Evolutionary conservation across 2,113 vertebrate genomes (phyloP).

Genomic region (Pionites leucogaster): DNA sequence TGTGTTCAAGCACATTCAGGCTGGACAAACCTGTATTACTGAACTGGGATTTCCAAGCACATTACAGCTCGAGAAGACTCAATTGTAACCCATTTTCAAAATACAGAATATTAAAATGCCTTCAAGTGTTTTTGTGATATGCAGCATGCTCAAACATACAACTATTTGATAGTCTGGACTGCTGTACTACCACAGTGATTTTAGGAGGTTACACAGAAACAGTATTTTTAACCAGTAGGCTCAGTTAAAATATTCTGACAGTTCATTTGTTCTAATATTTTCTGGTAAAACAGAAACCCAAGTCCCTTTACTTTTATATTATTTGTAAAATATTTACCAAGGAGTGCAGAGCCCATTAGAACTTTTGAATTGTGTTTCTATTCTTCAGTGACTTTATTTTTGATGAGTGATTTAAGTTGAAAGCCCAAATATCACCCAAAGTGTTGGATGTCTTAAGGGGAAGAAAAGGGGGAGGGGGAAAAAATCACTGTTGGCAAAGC

Average conservation of each 20-base stretch:
- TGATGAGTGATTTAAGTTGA: not conserved
- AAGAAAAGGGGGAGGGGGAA: not conserved
- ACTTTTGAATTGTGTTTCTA: not conserved
- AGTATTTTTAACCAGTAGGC: not conserved
- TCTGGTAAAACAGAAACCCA: not conserved
- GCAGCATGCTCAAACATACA: not conserved
- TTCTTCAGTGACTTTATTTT: not conserved
- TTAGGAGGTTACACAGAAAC: not conserved
- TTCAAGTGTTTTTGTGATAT: slow-evolving; percentile 27
- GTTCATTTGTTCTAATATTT: not conserved
- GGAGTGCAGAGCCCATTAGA: not conserved
- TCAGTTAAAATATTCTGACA: not conserved
- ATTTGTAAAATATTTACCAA: not conserved
- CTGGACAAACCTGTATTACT: not conserved
- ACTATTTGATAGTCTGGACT: not conserved
- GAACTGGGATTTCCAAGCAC: slow-evolving; percentile 9
- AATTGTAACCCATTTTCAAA: not conserved
- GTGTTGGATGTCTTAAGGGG: not conserved
- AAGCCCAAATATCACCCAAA: not conserved
- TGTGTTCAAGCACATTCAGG: not conserved
- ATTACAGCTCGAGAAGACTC: not conserved
- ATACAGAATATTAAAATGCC: slow-evolving; percentile 8
- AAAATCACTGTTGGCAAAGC: not conserved
- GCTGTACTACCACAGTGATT: not conserved
- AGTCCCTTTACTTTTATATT: not conserved